These are phyloP conservation scores for Polymixis lichenea DNA, from an alignment of 2,888 invertebrate species.

Conservation along the genomic window DNA sequence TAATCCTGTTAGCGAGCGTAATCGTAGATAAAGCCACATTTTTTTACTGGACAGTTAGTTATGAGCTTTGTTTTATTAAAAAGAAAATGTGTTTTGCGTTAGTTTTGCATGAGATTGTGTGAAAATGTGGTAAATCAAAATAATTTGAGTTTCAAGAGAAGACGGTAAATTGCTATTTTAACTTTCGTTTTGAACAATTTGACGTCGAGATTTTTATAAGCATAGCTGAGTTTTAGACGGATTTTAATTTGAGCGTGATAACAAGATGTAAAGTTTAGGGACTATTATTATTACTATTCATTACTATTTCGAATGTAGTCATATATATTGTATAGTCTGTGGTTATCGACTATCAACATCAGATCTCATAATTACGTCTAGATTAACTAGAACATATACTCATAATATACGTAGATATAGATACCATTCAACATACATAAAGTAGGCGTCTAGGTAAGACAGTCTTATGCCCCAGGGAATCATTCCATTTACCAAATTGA, in stretches of 20 bases:
- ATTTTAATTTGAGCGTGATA: background rate
- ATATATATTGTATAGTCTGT: background rate
- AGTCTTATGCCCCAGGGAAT: background rate
- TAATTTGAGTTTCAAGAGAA: background rate
- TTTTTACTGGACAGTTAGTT: slow-evolving; percentile 41
- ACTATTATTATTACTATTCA: too few species aligned
- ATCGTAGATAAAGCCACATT: slow-evolving; percentile 37
- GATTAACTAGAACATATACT: background rate
- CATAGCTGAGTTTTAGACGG: background rate
- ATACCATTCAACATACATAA: background rate
- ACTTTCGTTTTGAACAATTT: background rate
- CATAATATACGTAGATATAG: too few species aligned
- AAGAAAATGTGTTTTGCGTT: background rate
- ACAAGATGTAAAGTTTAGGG: too few species aligned
- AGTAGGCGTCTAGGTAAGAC: background rate
- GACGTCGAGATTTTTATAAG: background rate
- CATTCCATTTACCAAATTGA: slow-evolving; percentile 18
- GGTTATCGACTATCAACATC: background rate
- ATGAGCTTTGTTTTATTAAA: slow-evolving; percentile 24
- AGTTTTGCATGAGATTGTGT: slow-evolving; percentile 6
- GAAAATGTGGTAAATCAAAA: background rate
- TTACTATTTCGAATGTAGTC: background rate
- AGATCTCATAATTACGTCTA: background rate
- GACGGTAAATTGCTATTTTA: background rate
- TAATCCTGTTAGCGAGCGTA: slow-evolving; percentile 34